phyloP scores from a whole-genome alignment of 2,888 invertebrate genomes.

The Pandemis heparana region DNA sequence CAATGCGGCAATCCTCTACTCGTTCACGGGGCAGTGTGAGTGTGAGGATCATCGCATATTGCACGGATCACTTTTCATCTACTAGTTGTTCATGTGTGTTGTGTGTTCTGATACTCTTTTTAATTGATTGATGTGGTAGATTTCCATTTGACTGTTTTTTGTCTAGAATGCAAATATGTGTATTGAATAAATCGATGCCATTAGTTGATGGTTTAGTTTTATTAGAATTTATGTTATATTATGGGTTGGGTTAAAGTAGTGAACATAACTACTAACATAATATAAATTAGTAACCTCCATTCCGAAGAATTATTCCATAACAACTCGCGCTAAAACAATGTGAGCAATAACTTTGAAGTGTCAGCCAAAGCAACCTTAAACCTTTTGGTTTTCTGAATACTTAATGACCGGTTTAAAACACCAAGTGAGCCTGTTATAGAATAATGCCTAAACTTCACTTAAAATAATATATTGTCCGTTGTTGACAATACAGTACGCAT shows the following conservation, averaged over 20 bases:
- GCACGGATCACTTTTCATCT: slow-evolving; percentile 20
- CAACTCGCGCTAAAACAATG: neutral
- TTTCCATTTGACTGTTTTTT: neutral
- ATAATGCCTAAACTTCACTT: neutral
- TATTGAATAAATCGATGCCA: slow-evolving; percentile 14
- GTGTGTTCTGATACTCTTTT: slow-evolving; percentile 25
- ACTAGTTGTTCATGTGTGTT: slow-evolving; percentile 33
- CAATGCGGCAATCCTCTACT: slow-evolving; percentile 33
- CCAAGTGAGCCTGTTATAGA: neutral
- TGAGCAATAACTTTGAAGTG: neutral
- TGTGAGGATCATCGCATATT: slow-evolving; percentile 25
- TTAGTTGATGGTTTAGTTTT: slow-evolving; percentile 25
- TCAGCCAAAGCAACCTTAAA: neutral
- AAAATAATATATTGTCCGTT: neutral
- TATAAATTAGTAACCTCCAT: neutral
- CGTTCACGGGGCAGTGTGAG: slow-evolving; percentile 3
- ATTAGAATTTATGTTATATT: neutral
- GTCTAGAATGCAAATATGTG: slow-evolving; percentile 9
- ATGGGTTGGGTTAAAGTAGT: neutral
- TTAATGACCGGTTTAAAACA: neutral
- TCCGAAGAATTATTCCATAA: neutral
- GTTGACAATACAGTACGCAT: neutral
- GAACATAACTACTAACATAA: neutral
- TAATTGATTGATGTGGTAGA: slow-evolving; percentile 34
- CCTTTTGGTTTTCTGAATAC: neutral